phyloP scores from a whole-genome alignment of 53 echinoderm and acorn worm species.

The Hippasteria phrygiana region DNA sequence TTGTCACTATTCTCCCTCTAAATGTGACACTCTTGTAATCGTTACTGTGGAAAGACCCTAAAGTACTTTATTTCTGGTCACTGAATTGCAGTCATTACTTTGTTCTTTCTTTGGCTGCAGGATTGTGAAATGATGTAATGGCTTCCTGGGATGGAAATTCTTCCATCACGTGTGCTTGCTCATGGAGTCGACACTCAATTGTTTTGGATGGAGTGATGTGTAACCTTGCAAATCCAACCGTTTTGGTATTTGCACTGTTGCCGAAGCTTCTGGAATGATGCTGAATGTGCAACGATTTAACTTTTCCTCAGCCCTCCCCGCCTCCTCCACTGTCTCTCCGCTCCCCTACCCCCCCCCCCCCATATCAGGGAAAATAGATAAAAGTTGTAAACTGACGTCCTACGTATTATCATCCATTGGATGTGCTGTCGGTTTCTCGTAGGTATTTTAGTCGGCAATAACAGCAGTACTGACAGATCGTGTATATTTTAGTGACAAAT shows the following conservation, averaged over 20 bases:
- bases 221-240: background rate
- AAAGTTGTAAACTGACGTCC: slow-evolving; percentile 29
- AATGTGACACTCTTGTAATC: no score
- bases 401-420: background rate
- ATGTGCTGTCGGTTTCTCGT: background rate
- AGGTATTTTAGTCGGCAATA: slow-evolving; percentile 40
- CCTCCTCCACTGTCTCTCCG: background rate
- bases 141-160: slow-evolving; percentile 33
- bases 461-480: slow-evolving; percentile 50
- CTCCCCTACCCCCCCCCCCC: background rate
- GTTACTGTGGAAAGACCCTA: no score
- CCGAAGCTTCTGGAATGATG: background rate
- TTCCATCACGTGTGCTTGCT: slow-evolving; percentile 47
- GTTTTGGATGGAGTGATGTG: background rate
- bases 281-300: background rate
- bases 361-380: background rate
- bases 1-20: no score
- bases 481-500: slow-evolving; percentile 49
- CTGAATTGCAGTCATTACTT: background rate
- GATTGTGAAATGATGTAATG: slow-evolving; percentile 43
- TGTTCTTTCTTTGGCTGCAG: slow-evolving; percentile 1
- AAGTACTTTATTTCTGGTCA: no score
- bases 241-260: background rate
- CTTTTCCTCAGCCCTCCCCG: no score
- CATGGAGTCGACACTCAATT: slow-evolving; percentile 4